phyloP scores from a whole-genome alignment of 2,888 invertebrate species.

The Cetonia aurata region DNA sequence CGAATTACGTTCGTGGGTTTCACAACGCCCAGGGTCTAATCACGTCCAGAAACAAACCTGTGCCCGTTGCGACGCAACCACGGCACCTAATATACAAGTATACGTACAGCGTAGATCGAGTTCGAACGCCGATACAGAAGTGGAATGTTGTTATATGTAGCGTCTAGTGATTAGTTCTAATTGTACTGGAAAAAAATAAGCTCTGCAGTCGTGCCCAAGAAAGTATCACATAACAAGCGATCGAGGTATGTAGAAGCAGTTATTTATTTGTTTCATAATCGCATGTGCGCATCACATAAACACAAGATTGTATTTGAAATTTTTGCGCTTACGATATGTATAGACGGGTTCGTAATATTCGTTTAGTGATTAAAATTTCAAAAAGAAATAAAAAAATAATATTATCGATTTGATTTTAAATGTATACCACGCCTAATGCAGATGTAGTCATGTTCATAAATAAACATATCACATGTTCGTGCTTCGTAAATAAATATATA shows the following conservation, averaged over 20 bases:
- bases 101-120: conserved; percentile 20
- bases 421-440: neutral
- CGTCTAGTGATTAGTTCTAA: conserved; percentile 34
- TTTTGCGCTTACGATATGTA: neutral
- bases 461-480: conserved; percentile 13
- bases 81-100: neutral
- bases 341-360: neutral
- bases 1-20: conserved; percentile 4
- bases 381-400: no score
- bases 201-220: conserved; percentile 8
- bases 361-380: neutral
- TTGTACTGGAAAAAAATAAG: conserved; percentile 20
- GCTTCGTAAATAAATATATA: no score
- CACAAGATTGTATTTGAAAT: neutral
- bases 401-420: neutral
- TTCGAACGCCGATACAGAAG: conserved; percentile 23
- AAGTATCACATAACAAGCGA: conserved; percentile 20
- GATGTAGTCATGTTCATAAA: neutral
- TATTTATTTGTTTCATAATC: conserved; percentile 18
- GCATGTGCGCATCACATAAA: neutral
- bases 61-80: neutral
- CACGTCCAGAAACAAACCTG: neutral
- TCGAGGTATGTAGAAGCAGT: conserved; percentile 8
- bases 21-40: conserved; percentile 7
- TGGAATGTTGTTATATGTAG: conserved; percentile 26